phyloP scores from a whole-genome alignment of 2,888 invertebrate genomes.

The Epinotia nisella region DNA sequence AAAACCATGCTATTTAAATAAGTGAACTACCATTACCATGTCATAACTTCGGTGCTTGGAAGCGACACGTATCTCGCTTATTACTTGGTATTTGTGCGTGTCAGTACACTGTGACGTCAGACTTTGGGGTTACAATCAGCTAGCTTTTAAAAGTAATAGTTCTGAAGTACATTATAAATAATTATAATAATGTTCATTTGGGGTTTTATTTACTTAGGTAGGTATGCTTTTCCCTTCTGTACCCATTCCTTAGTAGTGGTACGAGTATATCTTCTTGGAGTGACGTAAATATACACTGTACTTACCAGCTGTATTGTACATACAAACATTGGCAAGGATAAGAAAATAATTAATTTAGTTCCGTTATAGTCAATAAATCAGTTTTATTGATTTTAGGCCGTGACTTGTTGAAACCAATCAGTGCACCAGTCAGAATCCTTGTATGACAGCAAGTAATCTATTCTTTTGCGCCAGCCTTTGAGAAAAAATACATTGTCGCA shows the following conservation, averaged over 20 bases:
- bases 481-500: no score
- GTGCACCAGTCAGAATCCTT: no score
- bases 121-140: not conserved
- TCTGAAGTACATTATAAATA: not conserved
- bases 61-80: conserved; percentile 17
- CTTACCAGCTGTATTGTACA: not conserved
- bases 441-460: no score
- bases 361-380: no score
- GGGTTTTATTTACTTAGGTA: not conserved
- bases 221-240: not conserved
- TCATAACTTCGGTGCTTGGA: not conserved
- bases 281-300: not conserved
- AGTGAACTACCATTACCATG: not conserved
- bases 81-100: not conserved
- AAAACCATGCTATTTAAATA: not conserved
- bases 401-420: no score
- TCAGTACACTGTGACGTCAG: conserved; percentile 1
- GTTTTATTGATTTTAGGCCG: no score
- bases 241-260: not conserved
- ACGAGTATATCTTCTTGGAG: not conserved
- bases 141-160: not conserved
- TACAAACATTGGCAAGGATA: not conserved
- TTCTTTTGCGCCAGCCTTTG: no score
- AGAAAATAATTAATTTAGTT: not conserved
- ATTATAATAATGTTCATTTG: not conserved